Base-by-base conservation (phyloP, 2,888 invertebrate genomes). In the Dicranocentrus wangi region DNA sequence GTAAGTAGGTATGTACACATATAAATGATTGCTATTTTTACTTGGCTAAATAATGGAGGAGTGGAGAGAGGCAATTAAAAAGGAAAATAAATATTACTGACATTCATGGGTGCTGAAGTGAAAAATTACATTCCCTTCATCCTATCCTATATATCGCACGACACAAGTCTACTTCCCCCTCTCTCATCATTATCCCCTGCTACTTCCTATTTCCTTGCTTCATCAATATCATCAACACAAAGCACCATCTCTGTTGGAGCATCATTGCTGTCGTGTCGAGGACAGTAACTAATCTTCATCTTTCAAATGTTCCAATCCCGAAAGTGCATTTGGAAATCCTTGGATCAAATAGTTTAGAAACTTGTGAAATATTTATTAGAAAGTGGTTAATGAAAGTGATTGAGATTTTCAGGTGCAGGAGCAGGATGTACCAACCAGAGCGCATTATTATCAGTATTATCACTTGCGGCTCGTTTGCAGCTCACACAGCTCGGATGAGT, bases 11-110 rank as follows among this genome's bases (percentile, higher is more conserved):
- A 32, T 32, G 32, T 32, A 32, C 10, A 3, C 32, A n/a, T n/a
- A 21, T 8, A 55, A 55, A 21, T 55, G 25, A 61, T 28, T 61
- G 28, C 28, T 61, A 61, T 65, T 65, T 65, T 65, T 65, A 65
- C 65, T 42, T 43, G 43, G 28, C 65, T 17, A 43, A 65, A 43
- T 43, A 68, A 68, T 68, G 25, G n/a, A 51, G 25, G 43, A 51
- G 42, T 1, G 68, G 28, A 10, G 32, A 55, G 58, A 39, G 61
- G 71, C 71, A 71, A 71, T 71, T 71, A 71, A 71, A 71, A 71
- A 71, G 51, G 60, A 71, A 71, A 71, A 71, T 71, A 71, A 71
- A 71, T 60, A 71, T 21, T 53, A 8, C 32, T 71, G 71, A 71
- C 71, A 71, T 71, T 71, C 60, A 60, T 58, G 60, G 60, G 71